Conservation (phyloP, 1,140 invertebrate species). For the Megathymus violae region DNA sequence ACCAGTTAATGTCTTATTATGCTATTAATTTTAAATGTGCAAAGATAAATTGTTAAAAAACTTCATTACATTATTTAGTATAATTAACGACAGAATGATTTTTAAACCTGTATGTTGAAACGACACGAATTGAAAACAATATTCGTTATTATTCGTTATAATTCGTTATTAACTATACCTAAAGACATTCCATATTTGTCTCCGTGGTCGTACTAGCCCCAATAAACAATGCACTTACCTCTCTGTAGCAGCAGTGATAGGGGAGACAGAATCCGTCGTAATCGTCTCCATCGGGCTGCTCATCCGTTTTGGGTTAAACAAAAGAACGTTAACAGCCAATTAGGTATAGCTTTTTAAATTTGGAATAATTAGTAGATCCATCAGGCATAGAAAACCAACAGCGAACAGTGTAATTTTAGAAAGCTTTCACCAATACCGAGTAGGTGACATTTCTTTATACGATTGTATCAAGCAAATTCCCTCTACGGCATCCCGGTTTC, state of each 20-base stretch:
- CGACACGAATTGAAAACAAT: too few relatives aligned
- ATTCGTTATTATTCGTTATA: too few relatives aligned
- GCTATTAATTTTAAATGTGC: neutral
- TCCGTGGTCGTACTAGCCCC: too few relatives aligned
- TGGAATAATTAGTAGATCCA: neutral
- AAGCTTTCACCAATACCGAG: neutral
- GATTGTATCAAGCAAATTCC: neutral
- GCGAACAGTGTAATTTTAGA: neutral
- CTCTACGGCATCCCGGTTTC: neutral
- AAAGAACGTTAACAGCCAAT: conserved; percentile 7
- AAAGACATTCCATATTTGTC: too few relatives aligned
- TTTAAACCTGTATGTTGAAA: too few relatives aligned
- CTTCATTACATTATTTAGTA: too few relatives aligned
- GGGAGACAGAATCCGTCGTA: conserved; percentile 7
- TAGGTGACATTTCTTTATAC: neutral
- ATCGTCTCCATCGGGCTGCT: conserved; percentile 13
- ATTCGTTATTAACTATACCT: too few relatives aligned
- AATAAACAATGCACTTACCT: conserved; percentile 26
- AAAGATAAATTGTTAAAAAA: too few relatives aligned
- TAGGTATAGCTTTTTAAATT: neutral
- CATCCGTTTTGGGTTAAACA: conserved; percentile 1
- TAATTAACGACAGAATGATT: too few relatives aligned
- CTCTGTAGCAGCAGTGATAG: conserved; percentile 4
- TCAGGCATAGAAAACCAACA: neutral
- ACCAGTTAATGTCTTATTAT: neutral